Evolutionary conservation across 2,888 invertebrate genomes (phyloP), one percentile per base, ranked within the genome.

Genomic region (Smittia aterrima): DNA sequence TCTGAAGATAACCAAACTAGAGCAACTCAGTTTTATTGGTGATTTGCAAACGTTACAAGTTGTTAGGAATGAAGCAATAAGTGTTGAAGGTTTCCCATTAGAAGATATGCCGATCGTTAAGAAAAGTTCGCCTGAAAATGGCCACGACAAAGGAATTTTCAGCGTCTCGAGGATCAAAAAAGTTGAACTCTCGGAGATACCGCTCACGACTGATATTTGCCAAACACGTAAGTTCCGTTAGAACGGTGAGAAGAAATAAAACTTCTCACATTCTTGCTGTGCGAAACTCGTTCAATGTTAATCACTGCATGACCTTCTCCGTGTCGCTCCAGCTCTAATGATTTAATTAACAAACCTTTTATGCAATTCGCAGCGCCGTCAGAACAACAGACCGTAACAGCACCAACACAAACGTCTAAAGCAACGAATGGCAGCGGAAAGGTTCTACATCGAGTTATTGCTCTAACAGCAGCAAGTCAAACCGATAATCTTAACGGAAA

Each of bases 361-460:
- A n/a, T 47, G 47, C 16, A 47, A 47, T 47, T n/a, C 16, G 47
- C 47, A 47, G 47, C 47, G 47, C 32, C 32, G 32, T 32, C 32
- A 32, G 47, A 47, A 47, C 47, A 47, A 47, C 47, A 47, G 11
- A 47, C 47, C 47, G 47, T 47, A 47, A 47, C 47, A n/a, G 3
- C 11, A 47, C 16, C 47, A 47, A 47, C 16, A n/a, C n/a, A n/a
- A n/a, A n/a, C n/a, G n/a, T n/a, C n/a, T 11, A 47, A 11, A n/a
- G 47, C 47, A 11, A 47, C 47, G 11, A n/a, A 11, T 47, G 16
- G 47, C 16, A 47, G 16, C 0, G 89, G 89, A 77, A 90, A 90
- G 80, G 92, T 93, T 62, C 84, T 95, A 72, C 87, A 93, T 78
- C 94, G 93, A 83, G 93, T 94, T 58, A 92, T 93, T 66, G 92